Evolutionary conservation across 2,797 vertebrate genomes (phyloP), one percentile per base, ranked within the genome.

Genomic region (Sebastes alutus): DNA sequence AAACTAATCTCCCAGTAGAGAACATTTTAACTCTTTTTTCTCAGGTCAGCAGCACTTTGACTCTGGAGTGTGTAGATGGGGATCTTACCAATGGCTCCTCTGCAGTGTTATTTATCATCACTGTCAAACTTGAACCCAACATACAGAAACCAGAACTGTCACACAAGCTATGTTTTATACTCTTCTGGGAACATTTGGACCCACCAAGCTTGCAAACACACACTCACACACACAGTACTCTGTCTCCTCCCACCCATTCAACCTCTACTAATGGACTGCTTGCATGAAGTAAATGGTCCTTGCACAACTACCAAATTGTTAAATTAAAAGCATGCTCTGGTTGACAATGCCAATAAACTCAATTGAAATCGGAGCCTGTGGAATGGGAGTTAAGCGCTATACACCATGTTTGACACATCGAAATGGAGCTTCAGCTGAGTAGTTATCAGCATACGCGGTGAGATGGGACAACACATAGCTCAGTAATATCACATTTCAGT

Each of bases 31-130:
- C 64, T 66, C 12, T 55, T 46, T 32, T 55, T 23, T 35, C 27
- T 55, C 30, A 25, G 52, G 14, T 23, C n/a, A 10, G 30, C 42
- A 67, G 27, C 46, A 30, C 61, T 38, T 38, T 38, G 2, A 6
- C 0, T 55, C 27, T 69, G 49, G 12, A 70, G 52, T 62, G 56
- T 32, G 60, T 6, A n/a, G 35, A 29, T 13, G 3, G 30, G 46
- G 22, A 5, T 72, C 32, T 54, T n/a, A 22, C 49, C 49, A 22
- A 22, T 54, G 14, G 13, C 38, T 77, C 52, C 58, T 52, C 49
- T 73, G 32, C 63, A 74, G 52, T 72, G 32, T 72, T 61, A 68
- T 88, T 76, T 60, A 78, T 82, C 52, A 64, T 69, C 20, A 22
- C 25, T 78, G 76, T 75, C 68, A 73, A 73, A 74, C 62, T 66